phyloP scores from a whole-genome alignment of 2,888 invertebrate genomes.

The Ophion slaviceki region DNA sequence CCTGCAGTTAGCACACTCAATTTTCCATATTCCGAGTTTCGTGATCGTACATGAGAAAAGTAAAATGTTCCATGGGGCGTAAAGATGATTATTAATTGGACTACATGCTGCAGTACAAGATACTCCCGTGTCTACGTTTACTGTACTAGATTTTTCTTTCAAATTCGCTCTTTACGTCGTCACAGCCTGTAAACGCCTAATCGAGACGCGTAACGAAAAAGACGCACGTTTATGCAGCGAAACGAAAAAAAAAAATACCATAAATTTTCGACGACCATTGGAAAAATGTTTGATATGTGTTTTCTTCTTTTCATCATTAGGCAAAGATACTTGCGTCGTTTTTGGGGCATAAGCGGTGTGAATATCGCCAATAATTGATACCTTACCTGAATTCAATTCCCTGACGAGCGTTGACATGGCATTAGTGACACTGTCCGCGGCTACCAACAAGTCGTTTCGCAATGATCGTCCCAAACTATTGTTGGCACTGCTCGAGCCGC shows the following conservation, averaged over 20 bases:
- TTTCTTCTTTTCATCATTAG: neutral
- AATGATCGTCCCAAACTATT: conserved; percentile 87
- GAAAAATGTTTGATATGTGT: neutral
- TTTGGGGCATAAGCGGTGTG: conserved; percentile 41
- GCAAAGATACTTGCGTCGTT: conserved; percentile 56
- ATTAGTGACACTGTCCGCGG: conserved; percentile 98
- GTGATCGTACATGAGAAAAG: conserved; percentile 31
- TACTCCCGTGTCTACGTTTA: conserved; percentile 56
- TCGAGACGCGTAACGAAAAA: conserved; percentile 30
- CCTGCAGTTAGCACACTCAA: conserved; percentile 57
- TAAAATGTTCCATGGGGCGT: conserved; percentile 31
- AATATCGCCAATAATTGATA: conserved; percentile 44
- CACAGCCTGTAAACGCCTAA: conserved; percentile 37
- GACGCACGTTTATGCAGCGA: neutral
- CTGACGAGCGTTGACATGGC: conserved; percentile 98
- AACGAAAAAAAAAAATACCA: conserved; percentile 7
- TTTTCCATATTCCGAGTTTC: conserved; percentile 19
- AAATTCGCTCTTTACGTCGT: conserved; percentile 26
- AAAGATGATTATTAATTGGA: conserved; percentile 29
- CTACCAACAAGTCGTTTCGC: conserved; percentile 94
- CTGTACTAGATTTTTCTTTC: conserved; percentile 31
- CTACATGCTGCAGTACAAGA: conserved; percentile 56
- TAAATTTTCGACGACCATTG: conserved; percentile 4
- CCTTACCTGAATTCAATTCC: conserved; percentile 96
- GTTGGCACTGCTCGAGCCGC: conserved; percentile 82